Evolutionary conservation across 2,888 invertebrate species (phyloP).

Genomic region (Xiphydria camelus): DNA sequence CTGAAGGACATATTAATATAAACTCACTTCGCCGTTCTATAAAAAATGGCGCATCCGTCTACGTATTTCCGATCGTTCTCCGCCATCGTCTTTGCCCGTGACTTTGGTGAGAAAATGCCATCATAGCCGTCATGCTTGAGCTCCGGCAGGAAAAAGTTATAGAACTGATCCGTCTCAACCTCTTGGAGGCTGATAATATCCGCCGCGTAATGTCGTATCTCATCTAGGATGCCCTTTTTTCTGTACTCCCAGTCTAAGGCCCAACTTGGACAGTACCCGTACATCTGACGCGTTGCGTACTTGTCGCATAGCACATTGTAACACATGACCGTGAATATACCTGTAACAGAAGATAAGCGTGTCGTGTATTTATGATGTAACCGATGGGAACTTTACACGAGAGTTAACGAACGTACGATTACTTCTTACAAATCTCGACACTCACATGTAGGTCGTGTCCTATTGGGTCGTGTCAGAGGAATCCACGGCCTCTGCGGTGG

Average conservation of each 20-base stretch:
- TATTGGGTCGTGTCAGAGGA: conserved; percentile 85
- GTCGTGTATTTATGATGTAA: no score
- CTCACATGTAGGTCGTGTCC: conserved; percentile 89
- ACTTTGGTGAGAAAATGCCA: conserved; percentile 97
- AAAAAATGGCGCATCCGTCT: conserved; percentile 99
- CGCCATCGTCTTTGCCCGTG: conserved; percentile 96
- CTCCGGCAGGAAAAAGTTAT: conserved; percentile 94
- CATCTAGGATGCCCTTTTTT: conserved; percentile 95
- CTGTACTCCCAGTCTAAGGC: conserved; percentile 98
- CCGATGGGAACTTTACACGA: no score
- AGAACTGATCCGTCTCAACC: conserved; percentile 99
- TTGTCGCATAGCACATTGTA: conserved; percentile 99
- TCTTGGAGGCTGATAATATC: conserved; percentile 98
- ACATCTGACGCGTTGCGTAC: conserved; percentile 98
- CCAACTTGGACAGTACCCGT: conserved; percentile 99
- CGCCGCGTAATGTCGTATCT: conserved; percentile 93
- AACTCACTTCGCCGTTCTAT: conserved; percentile 87
- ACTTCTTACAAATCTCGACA: no score
- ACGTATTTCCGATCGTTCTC: conserved; percentile 97
- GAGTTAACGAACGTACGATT: no score
- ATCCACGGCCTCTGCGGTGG: conserved; percentile 97
- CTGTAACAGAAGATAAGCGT: conserved; percentile 61
- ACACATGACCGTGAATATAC: conserved; percentile 99
- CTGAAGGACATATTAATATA: no score
- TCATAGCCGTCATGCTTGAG: conserved; percentile 88